Base-by-base conservation (phyloP, 2,113 vertebrate genomes). In the Periophthalmodon schlosseri region DNA sequence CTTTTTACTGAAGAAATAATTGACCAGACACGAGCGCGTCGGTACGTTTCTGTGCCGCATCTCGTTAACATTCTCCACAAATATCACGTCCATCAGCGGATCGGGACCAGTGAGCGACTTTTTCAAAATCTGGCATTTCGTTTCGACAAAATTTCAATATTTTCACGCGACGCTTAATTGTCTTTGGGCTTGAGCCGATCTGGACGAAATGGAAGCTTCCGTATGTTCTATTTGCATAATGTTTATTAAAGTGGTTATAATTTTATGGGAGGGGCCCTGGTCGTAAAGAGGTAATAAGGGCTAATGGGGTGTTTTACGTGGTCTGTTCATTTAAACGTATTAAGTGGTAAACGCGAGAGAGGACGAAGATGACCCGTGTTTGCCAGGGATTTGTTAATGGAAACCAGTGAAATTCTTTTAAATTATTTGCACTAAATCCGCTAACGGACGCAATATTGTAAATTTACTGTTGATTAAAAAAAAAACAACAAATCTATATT, bases 281-380 rank as follows among this genome's bases (percentile, higher is more conserved):
- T 68, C 21, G 28, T 68, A 49, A 47, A 67, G 49, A 24, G 44
- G 44, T 68, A 23, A 68, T 68, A 68, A 49, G 21, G 44, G 16
- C 66, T 68, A 68, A 68, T 68, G 66, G 39, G 47, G n/a, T 47
- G 46, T 68, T 68, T 68, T 47, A 68, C 66, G 8, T 49, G 66
- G 3, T 1, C 66, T 47, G 7, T 47, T 68, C 44, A 49, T 68
- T 24, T 36, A 20, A 7, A 65, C 44, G 21, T 39, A 65, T 65
- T 20, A 65, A n/a, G 33, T 44, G 34, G 34, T 21, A 68, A 68
- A 68, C 24, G 18, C 9, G 5, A 13, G 20, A 46, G 21, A 44
- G 65, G 13, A 6, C 21, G 13, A 34, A 61, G 10, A 10, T 23
- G 24, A 44, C 67, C 44, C 46, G 23, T 58, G 21, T n/a, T 58